phyloP scores from a whole-genome alignment of 2,797 vertebrate genomes.

The Takifugu ocellatus region DNA sequence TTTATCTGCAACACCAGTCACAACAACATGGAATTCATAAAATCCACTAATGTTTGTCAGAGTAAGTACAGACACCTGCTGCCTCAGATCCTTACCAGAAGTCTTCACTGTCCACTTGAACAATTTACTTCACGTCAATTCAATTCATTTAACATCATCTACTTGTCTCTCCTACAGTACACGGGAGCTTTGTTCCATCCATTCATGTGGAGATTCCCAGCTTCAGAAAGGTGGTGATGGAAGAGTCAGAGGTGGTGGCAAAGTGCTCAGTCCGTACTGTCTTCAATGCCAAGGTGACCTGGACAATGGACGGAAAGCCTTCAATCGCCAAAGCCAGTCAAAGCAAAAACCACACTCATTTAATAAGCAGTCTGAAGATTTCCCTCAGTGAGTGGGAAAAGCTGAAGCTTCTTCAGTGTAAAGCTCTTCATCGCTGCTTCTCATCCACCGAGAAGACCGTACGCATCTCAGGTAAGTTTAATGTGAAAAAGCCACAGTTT shows the following conservation, averaged over 20 bases:
- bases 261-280: conserved; percentile 47
- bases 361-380: conserved; percentile 32
- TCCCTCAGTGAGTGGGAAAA: conserved; percentile 13
- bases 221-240: conserved; percentile 32
- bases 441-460: background rate
- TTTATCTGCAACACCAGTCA: conserved; percentile 49
- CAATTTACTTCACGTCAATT: no score
- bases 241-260: background rate
- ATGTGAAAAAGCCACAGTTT: background rate
- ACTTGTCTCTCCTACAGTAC: no score
- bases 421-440: conserved; percentile 61
- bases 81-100: no score
- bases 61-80: background rate
- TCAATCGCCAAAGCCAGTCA: rapidly evolving
- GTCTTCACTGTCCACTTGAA: no score
- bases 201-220: conserved; percentile 51
- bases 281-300: conserved; percentile 30
- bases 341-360: background rate
- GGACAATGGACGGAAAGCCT: conserved; percentile 25
- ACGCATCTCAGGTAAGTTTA: conserved; percentile 30
- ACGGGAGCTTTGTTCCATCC: conserved; percentile 12
- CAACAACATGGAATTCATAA: rapidly evolving
- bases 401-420: conserved; percentile 40
- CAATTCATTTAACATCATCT: no score
- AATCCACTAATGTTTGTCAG: conserved; percentile 45